Percentiles rank a stretch among this genome's conserved stretches.
phyloP scores from a whole-genome alignment of 2,888 invertebrate genomes.

The Herminia tarsipennalis region DNA sequence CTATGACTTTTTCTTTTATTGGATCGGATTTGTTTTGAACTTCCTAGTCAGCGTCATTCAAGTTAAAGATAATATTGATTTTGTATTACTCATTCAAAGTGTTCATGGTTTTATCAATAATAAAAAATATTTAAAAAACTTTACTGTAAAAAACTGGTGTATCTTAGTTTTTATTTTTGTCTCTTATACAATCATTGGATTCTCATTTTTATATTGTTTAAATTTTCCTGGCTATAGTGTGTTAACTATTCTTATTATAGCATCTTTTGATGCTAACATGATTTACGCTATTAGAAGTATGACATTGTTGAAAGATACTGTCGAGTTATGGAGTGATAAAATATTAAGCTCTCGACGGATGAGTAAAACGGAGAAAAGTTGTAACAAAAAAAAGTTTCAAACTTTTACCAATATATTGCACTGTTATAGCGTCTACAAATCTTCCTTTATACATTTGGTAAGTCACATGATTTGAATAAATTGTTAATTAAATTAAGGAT shows the following conservation, averaged over 20 bases:
- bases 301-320: constrained; percentile 8
- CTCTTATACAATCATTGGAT: neutral
- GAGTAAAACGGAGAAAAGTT: neutral
- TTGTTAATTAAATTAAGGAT: too few relatives aligned
- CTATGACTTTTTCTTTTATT: constrained; percentile 1
- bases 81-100: constrained; percentile 14
- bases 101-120: constrained; percentile 5
- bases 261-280: constrained; percentile 13
- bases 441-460: constrained; percentile 9
- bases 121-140: neutral
- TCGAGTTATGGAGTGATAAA: constrained; percentile 13
- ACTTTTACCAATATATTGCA: constrained; percentile 16
- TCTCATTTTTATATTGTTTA: neutral
- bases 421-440: constrained; percentile 13
- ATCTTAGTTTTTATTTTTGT: neutral
- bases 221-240: neutral
- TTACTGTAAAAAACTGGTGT: constrained; percentile 3
- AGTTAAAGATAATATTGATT: constrained; percentile 5
- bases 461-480: neutral
- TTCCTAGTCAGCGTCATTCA: neutral
- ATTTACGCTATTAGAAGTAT: constrained; percentile 8
- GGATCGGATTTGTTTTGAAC: constrained; percentile 6
- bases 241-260: neutral
- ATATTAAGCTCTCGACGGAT: neutral
- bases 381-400: constrained; percentile 7